phyloP scores from a whole-genome alignment of 2,888 invertebrate genomes.

The Drosophila limbata region DNA sequence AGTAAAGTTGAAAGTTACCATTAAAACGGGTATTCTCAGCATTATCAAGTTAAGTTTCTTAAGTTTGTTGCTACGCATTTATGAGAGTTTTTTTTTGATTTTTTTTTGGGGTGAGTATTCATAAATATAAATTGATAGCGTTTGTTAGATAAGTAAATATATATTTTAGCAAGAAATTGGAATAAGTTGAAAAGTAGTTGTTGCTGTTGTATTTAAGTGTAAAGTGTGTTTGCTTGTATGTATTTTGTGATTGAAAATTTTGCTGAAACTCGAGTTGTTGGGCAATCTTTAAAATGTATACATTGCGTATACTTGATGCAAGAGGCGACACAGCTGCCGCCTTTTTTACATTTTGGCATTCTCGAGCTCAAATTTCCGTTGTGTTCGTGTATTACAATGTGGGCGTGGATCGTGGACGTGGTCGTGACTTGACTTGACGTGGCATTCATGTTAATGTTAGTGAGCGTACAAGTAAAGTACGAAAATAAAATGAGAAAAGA shows the following conservation, averaged over 20 bases:
- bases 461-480: conserved; percentile 31
- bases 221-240: conserved; percentile 5
- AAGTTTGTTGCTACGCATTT: conserved; percentile 3
- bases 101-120: conserved; percentile 1
- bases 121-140: conserved; percentile 21
- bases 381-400: conserved; percentile 24
- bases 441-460: conserved; percentile 52
- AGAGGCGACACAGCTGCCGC: conserved; percentile 22
- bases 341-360: conserved; percentile 14
- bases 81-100: conserved; percentile 3
- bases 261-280: conserved; percentile 16
- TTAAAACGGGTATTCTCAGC: conserved; percentile 58
- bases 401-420: conserved; percentile 21
- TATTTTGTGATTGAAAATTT: conserved; percentile 17
- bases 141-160: conserved; percentile 20
- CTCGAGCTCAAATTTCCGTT: conserved; percentile 52
- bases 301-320: conserved; percentile 16
- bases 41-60: background rate
- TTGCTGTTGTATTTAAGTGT: conserved; percentile 13
- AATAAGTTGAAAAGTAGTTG: conserved; percentile 60
- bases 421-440: conserved; percentile 47
- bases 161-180: conserved; percentile 43
- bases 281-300: conserved; percentile 12
- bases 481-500: conserved; percentile 17
- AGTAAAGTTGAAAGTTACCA: conserved; percentile 70